These are phyloP conservation scores for Pantherophis vulpinus DNA, from an alignment of 2,797 vertebrate genomes.

Conservation along the genomic window DNA sequence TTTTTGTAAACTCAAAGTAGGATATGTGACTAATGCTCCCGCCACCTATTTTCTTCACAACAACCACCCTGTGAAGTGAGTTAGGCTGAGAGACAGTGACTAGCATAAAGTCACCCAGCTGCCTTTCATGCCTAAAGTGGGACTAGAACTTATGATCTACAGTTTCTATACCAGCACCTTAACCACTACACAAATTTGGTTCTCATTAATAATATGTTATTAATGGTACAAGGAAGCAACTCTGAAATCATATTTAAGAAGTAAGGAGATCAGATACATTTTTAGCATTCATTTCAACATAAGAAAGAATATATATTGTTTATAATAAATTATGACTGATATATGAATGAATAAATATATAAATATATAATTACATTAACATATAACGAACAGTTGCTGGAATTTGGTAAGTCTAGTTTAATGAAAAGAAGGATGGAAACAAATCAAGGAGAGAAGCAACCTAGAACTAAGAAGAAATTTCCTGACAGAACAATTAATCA, in stretches of 20 bases:
- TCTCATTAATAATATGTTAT: not conserved
- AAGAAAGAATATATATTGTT: too few species aligned
- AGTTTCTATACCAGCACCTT: not conserved
- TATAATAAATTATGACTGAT: too few species aligned
- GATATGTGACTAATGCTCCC: not conserved
- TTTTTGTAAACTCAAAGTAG: not conserved
- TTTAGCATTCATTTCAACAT: not conserved
- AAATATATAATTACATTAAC: too few species aligned
- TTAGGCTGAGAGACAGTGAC: not conserved
- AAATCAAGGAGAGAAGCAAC: too few species aligned
- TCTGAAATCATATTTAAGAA: not conserved
- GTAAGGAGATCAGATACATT: not conserved
- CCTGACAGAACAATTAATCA: too few species aligned
- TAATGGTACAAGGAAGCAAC: not conserved
- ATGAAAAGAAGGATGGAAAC: too few species aligned
- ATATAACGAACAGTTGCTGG: too few species aligned
- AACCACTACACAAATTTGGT: not conserved
- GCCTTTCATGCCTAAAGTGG: not conserved
- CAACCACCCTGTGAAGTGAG: not conserved
- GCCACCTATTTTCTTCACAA: not conserved
- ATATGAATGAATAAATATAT: too few species aligned
- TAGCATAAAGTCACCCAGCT: not conserved
- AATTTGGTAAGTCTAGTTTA: too few species aligned
- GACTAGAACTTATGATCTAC: not conserved
- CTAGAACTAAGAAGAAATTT: too few species aligned